Conservation (phyloP, 2,113 vertebrate genomes). For the Alectura lathami region DNA sequence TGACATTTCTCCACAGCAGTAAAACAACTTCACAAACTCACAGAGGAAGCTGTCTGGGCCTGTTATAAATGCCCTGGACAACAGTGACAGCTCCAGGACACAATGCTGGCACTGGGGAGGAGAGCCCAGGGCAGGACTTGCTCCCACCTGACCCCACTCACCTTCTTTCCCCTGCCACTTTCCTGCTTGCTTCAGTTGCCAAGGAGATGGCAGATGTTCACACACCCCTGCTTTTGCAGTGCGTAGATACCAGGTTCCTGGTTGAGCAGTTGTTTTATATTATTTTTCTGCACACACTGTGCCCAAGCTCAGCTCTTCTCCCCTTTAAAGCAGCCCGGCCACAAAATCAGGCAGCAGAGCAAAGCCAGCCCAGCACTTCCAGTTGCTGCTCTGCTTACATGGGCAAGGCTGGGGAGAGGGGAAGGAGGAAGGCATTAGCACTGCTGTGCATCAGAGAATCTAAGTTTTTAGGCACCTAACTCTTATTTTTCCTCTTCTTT, state of each 20-base stretch:
- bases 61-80: neutral
- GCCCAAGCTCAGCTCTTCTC: neutral
- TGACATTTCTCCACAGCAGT: accelerated
- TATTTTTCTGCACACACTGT: neutral
- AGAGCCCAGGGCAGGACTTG: neutral
- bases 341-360: neutral
- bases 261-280: neutral
- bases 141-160: neutral
- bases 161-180: neutral
- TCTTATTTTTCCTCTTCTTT: neutral
- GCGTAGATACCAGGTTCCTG: neutral
- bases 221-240: neutral
- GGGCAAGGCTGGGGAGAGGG: neutral
- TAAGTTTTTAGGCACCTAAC: neutral
- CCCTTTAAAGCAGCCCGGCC: neutral
- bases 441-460: neutral
- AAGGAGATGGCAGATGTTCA: neutral
- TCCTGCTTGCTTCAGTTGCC: neutral
- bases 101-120: neutral
- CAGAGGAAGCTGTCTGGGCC: neutral
- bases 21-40: neutral
- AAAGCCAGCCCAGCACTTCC: too few species aligned
- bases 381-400: neutral
- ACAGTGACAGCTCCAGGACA: neutral
- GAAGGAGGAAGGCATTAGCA: too few species aligned